Conservation (phyloP, 1,140 invertebrate species). For the Drosophila bocki region DNA sequence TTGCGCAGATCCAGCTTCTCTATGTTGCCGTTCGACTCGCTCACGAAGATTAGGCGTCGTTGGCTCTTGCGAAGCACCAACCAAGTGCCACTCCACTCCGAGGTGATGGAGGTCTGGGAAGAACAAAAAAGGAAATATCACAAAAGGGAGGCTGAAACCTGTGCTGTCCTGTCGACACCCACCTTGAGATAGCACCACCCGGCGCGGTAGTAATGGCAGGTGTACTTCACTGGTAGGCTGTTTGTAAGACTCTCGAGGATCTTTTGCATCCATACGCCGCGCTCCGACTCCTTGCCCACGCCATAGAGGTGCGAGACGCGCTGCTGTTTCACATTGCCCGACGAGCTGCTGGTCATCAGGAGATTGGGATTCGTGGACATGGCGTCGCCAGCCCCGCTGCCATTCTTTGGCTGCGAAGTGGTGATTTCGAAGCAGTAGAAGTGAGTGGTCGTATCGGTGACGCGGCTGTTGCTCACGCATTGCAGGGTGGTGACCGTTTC, state of each 20-base stretch:
- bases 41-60: constrained; percentile 89
- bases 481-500: constrained; percentile 88
- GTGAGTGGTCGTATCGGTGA: constrained; percentile 85
- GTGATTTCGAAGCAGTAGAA: constrained; percentile 84
- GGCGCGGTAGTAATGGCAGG: constrained; percentile 87
- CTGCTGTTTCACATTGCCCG: constrained; percentile 75
- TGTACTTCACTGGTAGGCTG: constrained; percentile 87
- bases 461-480: constrained; percentile 88
- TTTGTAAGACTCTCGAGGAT: constrained; percentile 88
- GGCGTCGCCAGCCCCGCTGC: constrained; percentile 22
- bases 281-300: constrained; percentile 80
- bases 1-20: constrained; percentile 91
- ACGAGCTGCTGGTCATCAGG: constrained; percentile 71
- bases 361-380: constrained; percentile 84
- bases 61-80: constrained; percentile 88
- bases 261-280: constrained; percentile 89
- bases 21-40: constrained; percentile 86
- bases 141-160: too few species aligned
- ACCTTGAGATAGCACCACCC: constrained; percentile 91
- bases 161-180: constrained; percentile 10
- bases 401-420: constrained; percentile 79
- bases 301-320: constrained; percentile 79
- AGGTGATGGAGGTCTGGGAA: constrained; percentile 87
- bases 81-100: constrained; percentile 92
- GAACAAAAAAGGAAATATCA: neutral